Evolutionary conservation across 2,113 vertebrate genomes (phyloP).

Genomic region (Paralichthys olivaceus): DNA sequence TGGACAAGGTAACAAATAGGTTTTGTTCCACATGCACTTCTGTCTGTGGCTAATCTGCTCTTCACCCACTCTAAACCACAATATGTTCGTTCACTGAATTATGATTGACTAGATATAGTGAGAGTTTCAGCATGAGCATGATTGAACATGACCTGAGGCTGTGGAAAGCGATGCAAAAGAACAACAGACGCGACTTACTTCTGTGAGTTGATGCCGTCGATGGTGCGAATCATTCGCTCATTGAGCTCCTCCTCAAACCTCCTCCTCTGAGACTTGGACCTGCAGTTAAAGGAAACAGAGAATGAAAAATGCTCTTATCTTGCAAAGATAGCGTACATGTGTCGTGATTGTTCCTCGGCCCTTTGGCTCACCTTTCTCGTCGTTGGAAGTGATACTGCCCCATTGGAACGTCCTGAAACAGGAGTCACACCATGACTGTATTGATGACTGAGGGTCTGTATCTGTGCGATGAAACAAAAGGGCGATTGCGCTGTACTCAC

Average conservation of each 20-base stretch:
- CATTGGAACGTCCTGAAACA: slow-evolving; percentile 92
- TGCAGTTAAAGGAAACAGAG: slow-evolving; percentile 54
- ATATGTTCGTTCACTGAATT: background rate
- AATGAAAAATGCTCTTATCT: background rate
- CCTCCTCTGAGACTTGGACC: slow-evolving; percentile 97
- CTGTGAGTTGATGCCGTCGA: slow-evolving; percentile 97
- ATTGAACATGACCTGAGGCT: background rate
- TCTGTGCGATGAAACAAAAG: background rate
- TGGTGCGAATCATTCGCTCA: slow-evolving; percentile 97
- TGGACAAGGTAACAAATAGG: background rate
- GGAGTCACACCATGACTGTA: background rate
- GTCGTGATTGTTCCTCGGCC: background rate
- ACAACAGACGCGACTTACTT: slow-evolving; percentile 82
- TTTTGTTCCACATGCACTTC: background rate
- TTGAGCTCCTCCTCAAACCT: slow-evolving; percentile 97
- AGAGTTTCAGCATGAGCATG: background rate
- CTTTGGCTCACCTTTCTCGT: slow-evolving; percentile 88
- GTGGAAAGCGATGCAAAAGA: background rate
- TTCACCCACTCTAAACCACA: background rate
- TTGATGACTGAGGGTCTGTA: background rate
- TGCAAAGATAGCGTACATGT: background rate
- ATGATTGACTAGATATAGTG: background rate
- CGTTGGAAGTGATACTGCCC: slow-evolving; percentile 94
- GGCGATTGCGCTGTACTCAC: slow-evolving; percentile 73
- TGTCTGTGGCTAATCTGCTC: too few relatives aligned